phyloP scores from a whole-genome alignment of 2,888 invertebrate species.

The Limenitis camilla region DNA sequence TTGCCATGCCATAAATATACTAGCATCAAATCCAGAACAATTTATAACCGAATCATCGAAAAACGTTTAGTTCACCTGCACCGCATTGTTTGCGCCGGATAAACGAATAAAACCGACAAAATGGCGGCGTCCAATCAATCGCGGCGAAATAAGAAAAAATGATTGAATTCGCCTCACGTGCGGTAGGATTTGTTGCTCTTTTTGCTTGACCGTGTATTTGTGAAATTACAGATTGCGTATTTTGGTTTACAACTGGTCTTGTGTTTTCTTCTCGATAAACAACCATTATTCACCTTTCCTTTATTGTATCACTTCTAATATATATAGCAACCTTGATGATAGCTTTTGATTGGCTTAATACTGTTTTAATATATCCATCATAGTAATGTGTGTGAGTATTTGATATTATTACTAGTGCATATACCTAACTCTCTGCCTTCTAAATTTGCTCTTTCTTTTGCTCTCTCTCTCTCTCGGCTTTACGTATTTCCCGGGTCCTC shows the following conservation, averaged over 20 bases:
- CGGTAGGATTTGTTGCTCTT: conserved; percentile 48
- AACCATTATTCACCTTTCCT: too few relatives aligned
- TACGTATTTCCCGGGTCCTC: too few relatives aligned
- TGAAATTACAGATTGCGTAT: conserved; percentile 24
- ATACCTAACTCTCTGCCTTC: too few relatives aligned
- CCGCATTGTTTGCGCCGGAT: conserved; percentile 44
- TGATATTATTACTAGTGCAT: too few relatives aligned
- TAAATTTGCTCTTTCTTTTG: too few relatives aligned
- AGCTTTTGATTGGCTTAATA: too few relatives aligned
- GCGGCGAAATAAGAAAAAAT: conserved; percentile 58
- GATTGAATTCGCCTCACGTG: conserved; percentile 66
- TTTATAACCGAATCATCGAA: conserved; percentile 27
- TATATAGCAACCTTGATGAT: too few relatives aligned
- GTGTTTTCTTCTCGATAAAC: background rate
- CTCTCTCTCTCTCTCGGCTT: too few relatives aligned
- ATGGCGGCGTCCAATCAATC: conserved; percentile 60
- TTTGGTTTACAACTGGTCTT: conserved; percentile 20
- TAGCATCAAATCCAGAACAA: background rate
- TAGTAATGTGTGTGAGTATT: too few relatives aligned
- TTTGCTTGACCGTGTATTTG: conserved; percentile 42
- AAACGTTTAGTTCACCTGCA: conserved; percentile 51
- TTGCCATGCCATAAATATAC: background rate
- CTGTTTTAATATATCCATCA: too few relatives aligned
- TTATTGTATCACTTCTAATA: too few relatives aligned
- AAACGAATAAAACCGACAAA: conserved; percentile 45